These are phyloP conservation scores for Dromococcyx pavoninus DNA, from an alignment of 2,797 vertebrate species.

Conservation along the genomic window DNA sequence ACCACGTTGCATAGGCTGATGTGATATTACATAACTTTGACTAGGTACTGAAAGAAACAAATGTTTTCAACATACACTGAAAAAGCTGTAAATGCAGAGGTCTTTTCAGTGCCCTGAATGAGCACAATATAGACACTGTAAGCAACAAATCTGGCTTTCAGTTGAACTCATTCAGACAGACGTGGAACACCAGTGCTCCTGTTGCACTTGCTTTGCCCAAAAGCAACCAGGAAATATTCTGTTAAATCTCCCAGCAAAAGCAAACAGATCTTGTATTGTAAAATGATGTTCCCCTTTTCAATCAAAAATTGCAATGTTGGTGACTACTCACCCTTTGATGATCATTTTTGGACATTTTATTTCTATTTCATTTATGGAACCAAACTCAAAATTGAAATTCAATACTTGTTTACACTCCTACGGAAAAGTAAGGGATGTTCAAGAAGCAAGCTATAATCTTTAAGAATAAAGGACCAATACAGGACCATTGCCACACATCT, in stretches of 20 bases:
- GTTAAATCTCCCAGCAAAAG: neutral
- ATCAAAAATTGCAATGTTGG: neutral
- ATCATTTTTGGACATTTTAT: neutral
- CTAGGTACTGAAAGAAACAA: neutral
- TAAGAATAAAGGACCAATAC: neutral
- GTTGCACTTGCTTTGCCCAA: neutral
- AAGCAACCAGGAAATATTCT: neutral
- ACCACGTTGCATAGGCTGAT: neutral
- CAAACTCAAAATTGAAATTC: neutral
- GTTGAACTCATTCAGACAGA: neutral
- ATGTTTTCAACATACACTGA: neutral
- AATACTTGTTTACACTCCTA: neutral
- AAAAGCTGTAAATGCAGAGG: neutral
- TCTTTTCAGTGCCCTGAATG: neutral
- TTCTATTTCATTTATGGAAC: neutral
- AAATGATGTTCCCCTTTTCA: neutral
- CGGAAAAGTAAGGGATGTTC: neutral
- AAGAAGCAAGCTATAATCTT: neutral
- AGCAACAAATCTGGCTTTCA: neutral
- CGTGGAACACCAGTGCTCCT: neutral
- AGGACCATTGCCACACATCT: neutral
- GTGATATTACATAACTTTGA: neutral
- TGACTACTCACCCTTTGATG: neutral
- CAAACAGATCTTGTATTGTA: neutral
- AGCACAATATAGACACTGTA: neutral